A percentile compares a stretch with the other conserved stretches of the same genome.
Conservation (phyloP, 1,140 invertebrate genomes). For the Cryptotermes secundus region DNA sequence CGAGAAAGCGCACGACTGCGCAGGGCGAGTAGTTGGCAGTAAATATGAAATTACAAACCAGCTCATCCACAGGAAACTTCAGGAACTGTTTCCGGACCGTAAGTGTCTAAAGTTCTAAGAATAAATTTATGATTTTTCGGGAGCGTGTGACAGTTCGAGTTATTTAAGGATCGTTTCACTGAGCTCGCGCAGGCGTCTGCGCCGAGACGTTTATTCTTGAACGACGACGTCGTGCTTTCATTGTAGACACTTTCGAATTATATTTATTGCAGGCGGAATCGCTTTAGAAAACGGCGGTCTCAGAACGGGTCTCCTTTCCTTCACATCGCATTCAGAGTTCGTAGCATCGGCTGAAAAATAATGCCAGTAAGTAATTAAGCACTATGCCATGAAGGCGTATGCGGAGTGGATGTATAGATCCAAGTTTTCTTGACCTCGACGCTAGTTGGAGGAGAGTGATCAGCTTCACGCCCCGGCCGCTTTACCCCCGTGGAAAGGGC, state of each 20-base stretch:
- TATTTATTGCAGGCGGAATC: conserved; percentile 10
- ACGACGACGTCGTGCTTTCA: background rate
- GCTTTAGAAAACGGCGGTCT: background rate
- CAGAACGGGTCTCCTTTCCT: background rate
- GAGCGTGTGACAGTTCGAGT: background rate
- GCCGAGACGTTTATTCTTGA: background rate
- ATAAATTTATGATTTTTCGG: background rate
- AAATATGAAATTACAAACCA: too few species aligned
- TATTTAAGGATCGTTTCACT: background rate
- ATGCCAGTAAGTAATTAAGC: too few species aligned
- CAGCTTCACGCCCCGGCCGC: too few species aligned
- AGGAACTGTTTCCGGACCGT: background rate
- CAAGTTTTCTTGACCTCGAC: too few species aligned
- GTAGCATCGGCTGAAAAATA: too few species aligned
- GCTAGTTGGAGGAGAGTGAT: too few species aligned
- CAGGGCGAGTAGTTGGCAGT: too few species aligned
- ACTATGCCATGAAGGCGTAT: too few species aligned
- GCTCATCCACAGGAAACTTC: too few species aligned
- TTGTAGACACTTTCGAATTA: background rate
- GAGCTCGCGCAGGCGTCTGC: background rate
- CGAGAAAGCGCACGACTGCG: too few species aligned
- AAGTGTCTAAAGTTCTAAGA: background rate
- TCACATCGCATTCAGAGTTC: background rate
- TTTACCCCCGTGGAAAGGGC: too few species aligned
- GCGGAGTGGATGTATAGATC: too few species aligned